Evolutionary conservation across 2,797 vertebrate genomes (phyloP), one percentile per base, ranked within the genome.

Genomic region (Bucorvus abyssinicus): DNA sequence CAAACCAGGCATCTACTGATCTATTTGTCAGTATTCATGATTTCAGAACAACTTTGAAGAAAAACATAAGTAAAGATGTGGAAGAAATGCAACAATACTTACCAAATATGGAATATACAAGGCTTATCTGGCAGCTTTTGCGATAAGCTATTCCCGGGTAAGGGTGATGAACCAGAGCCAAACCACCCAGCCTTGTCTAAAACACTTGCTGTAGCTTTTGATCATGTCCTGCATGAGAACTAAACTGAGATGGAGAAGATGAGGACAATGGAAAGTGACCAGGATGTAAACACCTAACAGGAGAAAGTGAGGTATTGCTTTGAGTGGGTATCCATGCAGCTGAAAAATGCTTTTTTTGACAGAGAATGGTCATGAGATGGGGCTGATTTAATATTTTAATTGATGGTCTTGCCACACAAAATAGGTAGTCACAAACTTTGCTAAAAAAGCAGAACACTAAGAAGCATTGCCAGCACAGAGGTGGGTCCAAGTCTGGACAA

Each of bases 31-130:
- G 55, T 64, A 52, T 87, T 93, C 8, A 9, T 81, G 79, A 91
- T 88, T 94, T 91, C 47, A 85, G 85, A 94, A 64, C 21, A 57
- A 53, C 80, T 92, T 74, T 64, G 49, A 90, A 90, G 81, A 56
- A 89, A 90, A 93, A 79, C 71, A 42, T 9, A 18, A 92, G 44
- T 49, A 81, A 84, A 89, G 26, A 87, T 59, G 49, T 89, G 81
- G 77, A 87, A 96, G 74, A 90, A 96, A 63, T 53, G n/a, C 84
- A 79, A 90, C 63, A 79, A 89, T 87, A 59, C 71, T 95, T 93
- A 89, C 93, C 80, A 90, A 95, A 94, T 84, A 95, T 53, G 92
- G 93, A 76, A 76, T 76, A 76, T 24, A 32, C 44, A 32, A 74
- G 40, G 18, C 59, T 94, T 65, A 63, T 91, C 74, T 95, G 88